A percentile compares a stretch with the other conserved stretches of the same genome.
These are phyloP conservation scores for Orchestia grillus DNA, from an alignment of 1,140 invertebrate genomes.

Conservation along the genomic window DNA sequence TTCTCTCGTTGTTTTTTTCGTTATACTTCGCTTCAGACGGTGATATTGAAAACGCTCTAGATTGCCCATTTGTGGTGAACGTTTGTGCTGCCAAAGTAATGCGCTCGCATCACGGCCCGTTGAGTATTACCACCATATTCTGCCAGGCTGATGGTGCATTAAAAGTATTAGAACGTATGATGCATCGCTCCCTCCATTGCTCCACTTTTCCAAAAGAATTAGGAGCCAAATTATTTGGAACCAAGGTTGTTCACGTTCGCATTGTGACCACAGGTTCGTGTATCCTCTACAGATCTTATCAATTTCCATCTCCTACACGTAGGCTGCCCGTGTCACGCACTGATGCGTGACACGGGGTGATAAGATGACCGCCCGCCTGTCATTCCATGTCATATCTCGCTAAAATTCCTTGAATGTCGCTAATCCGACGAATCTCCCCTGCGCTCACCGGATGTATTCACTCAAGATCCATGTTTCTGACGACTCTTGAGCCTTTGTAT, in stretches of 20 bases:
- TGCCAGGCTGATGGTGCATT: neutral
- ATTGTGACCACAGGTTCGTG: neutral
- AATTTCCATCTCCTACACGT: neutral
- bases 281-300: neutral
- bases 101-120: neutral
- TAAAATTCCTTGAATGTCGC: neutral
- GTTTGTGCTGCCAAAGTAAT: neutral
- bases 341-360: neutral
- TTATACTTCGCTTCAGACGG: no score
- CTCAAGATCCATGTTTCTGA: neutral
- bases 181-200: neutral
- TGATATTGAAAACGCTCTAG: no score
- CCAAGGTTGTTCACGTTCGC: neutral
- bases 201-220: neutral
- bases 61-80: no score
- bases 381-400: neutral
- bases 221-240: neutral
- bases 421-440: neutral
- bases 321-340: neutral
- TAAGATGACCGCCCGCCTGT: neutral
- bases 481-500: neutral
- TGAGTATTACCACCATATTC: neutral
- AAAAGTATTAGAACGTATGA: neutral
- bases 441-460: neutral
- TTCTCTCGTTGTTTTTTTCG: no score